phyloP scores from a whole-genome alignment of 2,113 vertebrate species.

The Pteronura brasiliensis region DNA sequence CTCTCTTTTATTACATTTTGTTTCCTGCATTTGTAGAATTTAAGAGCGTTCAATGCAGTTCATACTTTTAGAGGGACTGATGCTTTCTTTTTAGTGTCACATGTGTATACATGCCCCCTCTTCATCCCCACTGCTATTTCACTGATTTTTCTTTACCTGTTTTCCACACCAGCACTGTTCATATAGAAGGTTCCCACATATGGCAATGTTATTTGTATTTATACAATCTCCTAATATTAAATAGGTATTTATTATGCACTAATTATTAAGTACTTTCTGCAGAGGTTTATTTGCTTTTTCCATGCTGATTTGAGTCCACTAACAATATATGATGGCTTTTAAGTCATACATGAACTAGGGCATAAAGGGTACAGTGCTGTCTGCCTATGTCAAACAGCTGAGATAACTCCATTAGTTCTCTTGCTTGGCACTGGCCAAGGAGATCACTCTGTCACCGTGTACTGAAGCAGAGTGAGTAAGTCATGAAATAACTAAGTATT shows the following conservation, averaged over 20 bases:
- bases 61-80: neutral
- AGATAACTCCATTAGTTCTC: neutral
- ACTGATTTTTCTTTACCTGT: neutral
- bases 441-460: no score
- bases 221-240: neutral
- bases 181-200: neutral
- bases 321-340: neutral
- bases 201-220: neutral
- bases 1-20: neutral
- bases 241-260: neutral
- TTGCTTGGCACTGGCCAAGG: neutral
- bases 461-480: neutral
- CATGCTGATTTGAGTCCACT: neutral
- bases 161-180: neutral
- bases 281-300: neutral
- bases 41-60: neutral
- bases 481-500: neutral
- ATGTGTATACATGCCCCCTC: rapidly evolving
- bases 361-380: neutral
- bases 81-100: neutral
- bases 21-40: neutral
- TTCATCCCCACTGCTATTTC: neutral
- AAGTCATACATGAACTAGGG: neutral
- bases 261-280: neutral
- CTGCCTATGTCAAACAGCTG: rapidly evolving